Percentiles rank a stretch among this genome's conserved stretches.
Conservation (phyloP, 2,888 invertebrate genomes). For the Meandrusa payeni region DNA sequence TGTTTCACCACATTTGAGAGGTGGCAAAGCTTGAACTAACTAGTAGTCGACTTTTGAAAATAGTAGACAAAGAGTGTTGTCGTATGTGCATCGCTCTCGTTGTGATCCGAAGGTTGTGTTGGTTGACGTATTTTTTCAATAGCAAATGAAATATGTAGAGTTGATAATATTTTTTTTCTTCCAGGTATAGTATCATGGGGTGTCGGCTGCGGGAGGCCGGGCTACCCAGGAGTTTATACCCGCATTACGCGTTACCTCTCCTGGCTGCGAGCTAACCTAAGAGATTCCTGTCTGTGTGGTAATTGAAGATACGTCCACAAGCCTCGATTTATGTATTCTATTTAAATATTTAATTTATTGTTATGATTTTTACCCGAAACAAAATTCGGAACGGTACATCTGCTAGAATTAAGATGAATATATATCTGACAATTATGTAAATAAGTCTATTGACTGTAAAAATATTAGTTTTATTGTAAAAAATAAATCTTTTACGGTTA, state of each 20-base stretch:
- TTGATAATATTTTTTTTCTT: too few species aligned
- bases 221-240: conserved; percentile 88
- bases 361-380: not conserved
- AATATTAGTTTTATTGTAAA: conserved; percentile 9
- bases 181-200: conserved; percentile 93
- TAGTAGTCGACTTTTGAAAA: too few species aligned
- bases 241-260: conserved; percentile 85
- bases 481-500: conserved; percentile 1
- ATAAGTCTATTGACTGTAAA: conserved; percentile 6
- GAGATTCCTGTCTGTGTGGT: conserved; percentile 86
- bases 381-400: not conserved
- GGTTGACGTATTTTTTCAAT: too few species aligned
- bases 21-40: too few species aligned
- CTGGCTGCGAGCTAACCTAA: conserved; percentile 88
- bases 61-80: too few species aligned
- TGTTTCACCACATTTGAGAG: too few species aligned
- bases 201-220: conserved; percentile 87
- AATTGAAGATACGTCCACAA: conserved; percentile 39
- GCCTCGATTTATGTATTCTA: conserved; percentile 2
- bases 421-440: conserved; percentile 14
- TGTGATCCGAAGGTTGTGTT: too few species aligned
- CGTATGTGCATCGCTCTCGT: too few species aligned
- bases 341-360: conserved; percentile 15
- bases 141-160: too few species aligned
- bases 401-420: conserved; percentile 8